Evolutionary conservation across 2,888 invertebrate genomes (phyloP).

Genomic region (Perdita meconis): DNA sequence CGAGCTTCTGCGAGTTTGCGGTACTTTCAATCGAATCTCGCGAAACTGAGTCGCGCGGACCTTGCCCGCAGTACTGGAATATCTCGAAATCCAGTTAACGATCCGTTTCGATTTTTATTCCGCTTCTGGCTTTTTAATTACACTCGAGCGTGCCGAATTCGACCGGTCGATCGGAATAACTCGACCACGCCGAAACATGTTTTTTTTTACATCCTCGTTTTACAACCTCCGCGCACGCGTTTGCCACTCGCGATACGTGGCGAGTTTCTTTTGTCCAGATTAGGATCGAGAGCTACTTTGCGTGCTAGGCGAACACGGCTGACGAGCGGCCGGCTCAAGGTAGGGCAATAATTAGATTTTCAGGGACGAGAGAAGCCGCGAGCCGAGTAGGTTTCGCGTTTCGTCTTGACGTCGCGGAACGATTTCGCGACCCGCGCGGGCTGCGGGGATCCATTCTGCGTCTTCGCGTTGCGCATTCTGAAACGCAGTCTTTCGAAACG

Average conservation of each 20-base stretch:
- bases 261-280: slow-evolving; percentile 53
- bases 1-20: slow-evolving; percentile 10
- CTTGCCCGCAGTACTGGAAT: no score
- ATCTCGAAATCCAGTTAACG: no score
- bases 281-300: slow-evolving; percentile 53
- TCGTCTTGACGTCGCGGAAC: slow-evolving; percentile 34
- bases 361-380: slow-evolving; percentile 65
- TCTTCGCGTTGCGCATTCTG: not conserved
- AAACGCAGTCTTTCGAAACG: no score
- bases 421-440: not conserved
- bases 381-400: slow-evolving; percentile 52
- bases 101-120: no score
- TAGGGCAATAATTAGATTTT: slow-evolving; percentile 67
- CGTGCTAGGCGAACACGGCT: slow-evolving; percentile 37
- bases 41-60: no score
- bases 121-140: no score
- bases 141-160: no score
- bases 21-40: no score
- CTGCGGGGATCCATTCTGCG: slow-evolving; percentile 5
- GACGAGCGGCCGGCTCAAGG: slow-evolving; percentile 48
- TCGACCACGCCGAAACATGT: no score
- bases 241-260: not conserved
- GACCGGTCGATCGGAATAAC: no score
- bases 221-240: not conserved
- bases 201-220: not conserved